A percentile compares a stretch with the other conserved stretches of the same genome.
These are phyloP conservation scores for Drosophila virilis DNA, from an alignment of 1,140 invertebrate genomes.

Conservation along the genomic window DNA sequence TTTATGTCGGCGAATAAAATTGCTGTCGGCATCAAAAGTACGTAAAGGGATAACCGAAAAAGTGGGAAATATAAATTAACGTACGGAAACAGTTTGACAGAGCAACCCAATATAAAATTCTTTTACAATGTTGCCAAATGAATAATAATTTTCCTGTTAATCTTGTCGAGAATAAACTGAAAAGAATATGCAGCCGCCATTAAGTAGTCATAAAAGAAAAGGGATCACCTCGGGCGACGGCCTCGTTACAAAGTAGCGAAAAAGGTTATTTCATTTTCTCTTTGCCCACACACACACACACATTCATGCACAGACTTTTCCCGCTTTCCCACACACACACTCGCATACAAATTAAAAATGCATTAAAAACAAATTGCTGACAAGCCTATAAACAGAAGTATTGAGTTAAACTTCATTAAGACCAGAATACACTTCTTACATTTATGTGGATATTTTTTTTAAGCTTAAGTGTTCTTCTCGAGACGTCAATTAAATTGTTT, in stretches of 20 bases:
- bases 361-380: slow-evolving; percentile 45
- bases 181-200: slow-evolving; percentile 22
- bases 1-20: neutral
- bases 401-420: neutral
- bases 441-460: neutral
- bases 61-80: neutral
- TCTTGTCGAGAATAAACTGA: slow-evolving; percentile 22
- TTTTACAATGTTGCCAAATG: slow-evolving; percentile 23
- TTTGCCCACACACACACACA: slow-evolving; percentile 20
- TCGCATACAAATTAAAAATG: slow-evolving; percentile 35
- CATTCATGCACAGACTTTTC: neutral
- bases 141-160: slow-evolving; percentile 33
- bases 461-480: no score
- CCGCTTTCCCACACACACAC: neutral
- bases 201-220: slow-evolving; percentile 25
- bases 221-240: slow-evolving; percentile 27
- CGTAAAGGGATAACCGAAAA: neutral
- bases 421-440: neutral
- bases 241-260: slow-evolving; percentile 23
- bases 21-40: neutral
- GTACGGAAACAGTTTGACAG: neutral
- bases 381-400: slow-evolving; percentile 11
- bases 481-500: no score
- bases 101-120: slow-evolving; percentile 25
- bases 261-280: slow-evolving; percentile 38